These are phyloP conservation scores for Mesorhabditis belari DNA, from an alignment of 2,888 invertebrate genomes.

Conservation along the genomic window DNA sequence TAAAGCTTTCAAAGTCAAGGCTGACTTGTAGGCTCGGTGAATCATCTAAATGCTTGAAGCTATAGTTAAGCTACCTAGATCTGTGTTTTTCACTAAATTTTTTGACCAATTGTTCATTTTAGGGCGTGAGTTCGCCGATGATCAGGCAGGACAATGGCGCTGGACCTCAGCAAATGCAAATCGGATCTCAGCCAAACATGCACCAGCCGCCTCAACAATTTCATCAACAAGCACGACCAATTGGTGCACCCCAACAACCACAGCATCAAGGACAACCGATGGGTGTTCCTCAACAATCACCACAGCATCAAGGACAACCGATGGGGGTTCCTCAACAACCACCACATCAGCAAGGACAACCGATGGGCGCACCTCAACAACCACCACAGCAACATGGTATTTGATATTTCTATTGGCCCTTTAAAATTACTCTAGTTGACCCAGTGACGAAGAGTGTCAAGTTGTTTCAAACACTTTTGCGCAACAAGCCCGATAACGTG, in stretches of 20 bases:
- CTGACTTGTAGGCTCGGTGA: too few species aligned
- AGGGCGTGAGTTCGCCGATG: too few species aligned
- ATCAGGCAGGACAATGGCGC: too few species aligned
- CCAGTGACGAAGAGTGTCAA: slow-evolving; percentile 24
- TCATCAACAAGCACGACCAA: neutral
- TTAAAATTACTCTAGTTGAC: neutral
- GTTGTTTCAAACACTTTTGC: slow-evolving; percentile 33
- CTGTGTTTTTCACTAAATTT: too few species aligned
- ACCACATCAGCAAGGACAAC: slow-evolving; percentile 3
- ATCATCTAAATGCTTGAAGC: too few species aligned
- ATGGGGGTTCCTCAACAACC: neutral
- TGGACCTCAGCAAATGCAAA: slow-evolving; percentile 1
- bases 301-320: too few species aligned
- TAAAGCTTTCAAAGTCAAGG: too few species aligned
- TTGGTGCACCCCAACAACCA: neutral
- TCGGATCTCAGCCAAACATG: neutral
- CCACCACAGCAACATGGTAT: neutral
- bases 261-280: too few species aligned
- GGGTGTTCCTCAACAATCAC: too few species aligned
- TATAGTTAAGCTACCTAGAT: too few species aligned
- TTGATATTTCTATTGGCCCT: neutral
- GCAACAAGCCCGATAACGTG: slow-evolving; percentile 6
- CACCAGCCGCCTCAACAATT: neutral
- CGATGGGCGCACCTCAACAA: neutral
- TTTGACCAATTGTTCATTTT: too few species aligned